Evolutionary conservation across 2,113 vertebrate genomes (phyloP), one percentile per base, ranked within the genome.

Genomic region (Oophaga pumilio): DNA sequence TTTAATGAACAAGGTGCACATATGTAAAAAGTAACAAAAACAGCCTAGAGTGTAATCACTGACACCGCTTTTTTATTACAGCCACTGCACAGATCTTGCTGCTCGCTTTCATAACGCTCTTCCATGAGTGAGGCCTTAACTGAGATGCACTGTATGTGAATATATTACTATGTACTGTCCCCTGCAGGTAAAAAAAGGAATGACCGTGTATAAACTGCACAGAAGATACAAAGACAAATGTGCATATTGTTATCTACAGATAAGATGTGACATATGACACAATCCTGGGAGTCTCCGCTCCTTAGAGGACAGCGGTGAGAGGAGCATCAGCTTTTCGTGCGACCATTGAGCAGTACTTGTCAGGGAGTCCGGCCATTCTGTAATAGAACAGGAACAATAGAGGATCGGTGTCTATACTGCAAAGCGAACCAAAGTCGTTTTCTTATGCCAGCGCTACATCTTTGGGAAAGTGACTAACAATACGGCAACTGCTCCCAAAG

Each of bases 301-400:
- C 49, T 93, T 85, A 93, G 17, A 9, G 33, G 73, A 88, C 91
- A 15, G 94, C 26, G 8, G 85, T 1, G 7, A 80, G 1, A 0
- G 28, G 15, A 8, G 79, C 22, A 12, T 85, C 81, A 0, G 90
- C 91, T 88, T 95, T 96, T 85, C 92, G 91, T 88, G 96, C 95
- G 56, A 96, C 95, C 71, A 95, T 91, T 0, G 84, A 90, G 85
- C 95, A 97, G 90, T 97, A 98, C 77, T 96, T 97, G 69, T 97
- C 96, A 0, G 96, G 93, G 57, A 98, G 93, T 3, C 97, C 97
- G 0, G 94, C 93, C 2, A 92, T 95, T 91, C 96, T 97, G 91
- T 1, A 76, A 15, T 81, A 20, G 50, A 20, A 60, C 1, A 57
- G 60, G 24, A 14, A 33, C 60, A 10, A 62, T 22, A 26, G 33